phyloP scores from a whole-genome alignment of 2,113 vertebrate species.

The Myiopsitta monachus region DNA sequence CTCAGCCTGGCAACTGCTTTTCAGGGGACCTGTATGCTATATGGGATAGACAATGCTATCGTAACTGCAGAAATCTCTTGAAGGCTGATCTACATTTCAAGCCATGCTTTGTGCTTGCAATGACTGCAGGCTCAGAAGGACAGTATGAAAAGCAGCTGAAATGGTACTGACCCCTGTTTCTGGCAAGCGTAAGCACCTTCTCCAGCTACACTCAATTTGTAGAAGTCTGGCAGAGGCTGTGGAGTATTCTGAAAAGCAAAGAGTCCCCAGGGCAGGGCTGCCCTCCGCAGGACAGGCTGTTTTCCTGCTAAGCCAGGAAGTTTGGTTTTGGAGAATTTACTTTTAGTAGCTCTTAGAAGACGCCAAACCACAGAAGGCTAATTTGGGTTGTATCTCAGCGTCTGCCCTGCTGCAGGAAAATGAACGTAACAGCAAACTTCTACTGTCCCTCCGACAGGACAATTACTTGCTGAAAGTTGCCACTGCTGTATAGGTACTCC shows the following conservation, averaged over 20 bases:
- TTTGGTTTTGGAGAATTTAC: neutral
- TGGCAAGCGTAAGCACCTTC: neutral
- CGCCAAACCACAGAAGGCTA: constrained; percentile 1
- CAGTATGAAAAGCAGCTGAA: neutral
- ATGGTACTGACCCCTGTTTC: neutral
- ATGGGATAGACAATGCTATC: neutral
- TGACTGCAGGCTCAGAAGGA: neutral
- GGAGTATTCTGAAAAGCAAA: neutral
- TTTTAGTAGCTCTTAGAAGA: constrained; percentile 24
- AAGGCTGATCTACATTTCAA: neutral
- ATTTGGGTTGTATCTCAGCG: neutral
- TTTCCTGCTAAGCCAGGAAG: neutral
- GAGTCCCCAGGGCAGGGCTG: neutral
- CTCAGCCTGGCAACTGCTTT: neutral
- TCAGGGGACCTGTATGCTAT: rapidly evolving
- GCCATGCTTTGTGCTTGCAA: neutral
- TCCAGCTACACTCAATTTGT: neutral
- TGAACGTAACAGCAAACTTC: neutral
- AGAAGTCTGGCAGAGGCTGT: neutral
- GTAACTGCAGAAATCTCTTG: neutral
- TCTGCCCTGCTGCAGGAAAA: neutral
- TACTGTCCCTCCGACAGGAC: neutral
- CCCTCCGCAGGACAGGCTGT: neutral
- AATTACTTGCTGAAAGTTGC: neutral
- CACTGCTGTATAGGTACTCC: neutral